These are phyloP conservation scores for Taphrorychus bicolor DNA, from an alignment of 2,888 invertebrate species.

Conservation along the genomic window DNA sequence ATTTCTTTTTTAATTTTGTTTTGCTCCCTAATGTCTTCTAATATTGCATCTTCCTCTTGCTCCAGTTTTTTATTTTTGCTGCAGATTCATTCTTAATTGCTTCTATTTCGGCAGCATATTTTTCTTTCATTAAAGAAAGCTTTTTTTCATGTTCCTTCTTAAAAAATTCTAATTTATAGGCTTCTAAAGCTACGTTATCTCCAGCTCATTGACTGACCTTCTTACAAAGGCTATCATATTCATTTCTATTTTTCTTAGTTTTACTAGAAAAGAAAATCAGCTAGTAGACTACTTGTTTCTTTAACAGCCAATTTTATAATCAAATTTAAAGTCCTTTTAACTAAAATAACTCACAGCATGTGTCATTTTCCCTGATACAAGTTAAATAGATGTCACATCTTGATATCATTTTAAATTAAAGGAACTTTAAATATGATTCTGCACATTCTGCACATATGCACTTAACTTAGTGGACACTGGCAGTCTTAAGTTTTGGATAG, in stretches of 20 bases:
- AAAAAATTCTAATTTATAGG: neutral
- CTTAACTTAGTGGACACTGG: neutral
- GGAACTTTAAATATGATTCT: too few species aligned
- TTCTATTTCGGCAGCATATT: neutral
- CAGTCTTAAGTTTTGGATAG: neutral
- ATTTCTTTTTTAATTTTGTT: too few species aligned
- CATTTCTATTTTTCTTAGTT: neutral
- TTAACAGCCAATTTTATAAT: neutral
- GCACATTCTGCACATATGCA: neutral
- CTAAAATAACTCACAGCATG: too few species aligned
- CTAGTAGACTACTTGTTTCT: neutral
- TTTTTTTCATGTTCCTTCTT: neutral
- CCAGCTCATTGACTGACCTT: neutral
- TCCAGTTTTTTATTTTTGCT: neutral
- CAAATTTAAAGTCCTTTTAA: too few species aligned
- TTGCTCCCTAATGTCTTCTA: neutral
- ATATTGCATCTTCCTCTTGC: neutral
- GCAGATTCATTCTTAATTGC: neutral
- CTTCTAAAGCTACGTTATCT: neutral
- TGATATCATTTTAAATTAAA: too few species aligned
- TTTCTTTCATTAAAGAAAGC: neutral
- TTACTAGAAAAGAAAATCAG: neutral
- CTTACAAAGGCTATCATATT: neutral
- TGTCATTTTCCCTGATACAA: too few species aligned
- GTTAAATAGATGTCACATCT: too few species aligned